Evolutionary conservation across 1,140 invertebrate genomes (phyloP).

Genomic region (Bradynema listronoti): DNA sequence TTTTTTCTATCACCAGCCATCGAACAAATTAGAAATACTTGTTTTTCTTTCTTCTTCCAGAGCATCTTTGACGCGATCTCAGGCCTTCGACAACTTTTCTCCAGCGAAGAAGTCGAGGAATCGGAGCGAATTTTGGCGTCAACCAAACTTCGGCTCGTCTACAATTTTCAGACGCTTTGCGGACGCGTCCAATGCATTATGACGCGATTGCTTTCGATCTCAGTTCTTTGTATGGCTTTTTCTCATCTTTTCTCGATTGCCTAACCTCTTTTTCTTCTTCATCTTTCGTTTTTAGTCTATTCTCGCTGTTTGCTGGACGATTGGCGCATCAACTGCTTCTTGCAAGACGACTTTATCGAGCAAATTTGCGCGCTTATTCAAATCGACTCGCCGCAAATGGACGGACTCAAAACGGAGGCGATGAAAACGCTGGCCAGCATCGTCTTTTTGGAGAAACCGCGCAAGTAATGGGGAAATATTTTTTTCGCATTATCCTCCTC

Average conservation of each 20-base stretch:
- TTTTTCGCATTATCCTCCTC: no score
- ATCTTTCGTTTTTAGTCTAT: constrained; percentile 42
- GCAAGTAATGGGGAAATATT: constrained; percentile 33
- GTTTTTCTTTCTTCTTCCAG: no score
- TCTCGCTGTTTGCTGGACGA: constrained; percentile 44
- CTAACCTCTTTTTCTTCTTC: no score
- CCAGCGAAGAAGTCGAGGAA: constrained; percentile 10
- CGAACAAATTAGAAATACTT: no score
- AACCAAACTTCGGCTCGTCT: constrained; percentile 36
- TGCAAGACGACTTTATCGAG: constrained; percentile 40
- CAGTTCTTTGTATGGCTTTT: constrained; percentile 36
- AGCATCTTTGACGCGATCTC: constrained; percentile 8
- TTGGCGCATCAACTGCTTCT: constrained; percentile 35
- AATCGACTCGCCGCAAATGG: constrained; percentile 20
- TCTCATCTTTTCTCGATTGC: constrained; percentile 12
- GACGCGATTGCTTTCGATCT: constrained; percentile 40
- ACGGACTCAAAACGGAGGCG: constrained; percentile 42
- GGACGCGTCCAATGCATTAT: constrained; percentile 34
- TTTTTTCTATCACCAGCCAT: no score
- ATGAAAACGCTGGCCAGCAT: constrained; percentile 47
- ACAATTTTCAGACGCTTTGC: constrained; percentile 31
- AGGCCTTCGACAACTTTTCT: constrained; percentile 2
- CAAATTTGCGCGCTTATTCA: constrained; percentile 36
- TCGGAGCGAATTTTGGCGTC: constrained; percentile 28
- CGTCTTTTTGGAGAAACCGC: constrained; percentile 41